Evolutionary conservation across 2,113 vertebrate genomes (phyloP).

Genomic region (Sigmodon hispidus): DNA sequence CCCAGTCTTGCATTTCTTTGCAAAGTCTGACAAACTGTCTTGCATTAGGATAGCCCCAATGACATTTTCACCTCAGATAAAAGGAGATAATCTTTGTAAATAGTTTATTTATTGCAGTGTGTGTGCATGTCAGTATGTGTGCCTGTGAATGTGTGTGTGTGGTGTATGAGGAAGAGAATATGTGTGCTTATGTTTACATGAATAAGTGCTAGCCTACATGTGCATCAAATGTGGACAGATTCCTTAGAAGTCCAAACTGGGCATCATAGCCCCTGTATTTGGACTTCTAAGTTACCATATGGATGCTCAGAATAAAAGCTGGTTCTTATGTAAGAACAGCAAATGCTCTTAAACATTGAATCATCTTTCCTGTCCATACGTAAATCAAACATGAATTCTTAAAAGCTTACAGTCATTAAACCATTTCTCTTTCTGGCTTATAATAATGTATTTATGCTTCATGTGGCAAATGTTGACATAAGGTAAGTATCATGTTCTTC

Average conservation of each 20-base stretch:
- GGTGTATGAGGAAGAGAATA: too few relatives aligned
- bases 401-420: neutral
- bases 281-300: neutral
- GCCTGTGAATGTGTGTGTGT: neutral
- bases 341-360: neutral
- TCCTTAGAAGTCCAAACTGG: neutral
- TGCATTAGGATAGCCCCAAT: neutral
- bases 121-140: neutral
- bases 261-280: neutral
- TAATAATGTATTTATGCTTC: neutral
- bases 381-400: neutral
- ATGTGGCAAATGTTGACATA: neutral
- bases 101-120: neutral
- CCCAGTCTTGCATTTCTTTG: neutral
- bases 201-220: neutral
- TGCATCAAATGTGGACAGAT: neutral
- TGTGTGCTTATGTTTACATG: too few relatives aligned
- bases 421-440: neutral
- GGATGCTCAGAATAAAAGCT: neutral
- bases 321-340: neutral
- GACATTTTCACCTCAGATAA: neutral
- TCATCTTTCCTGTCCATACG: neutral
- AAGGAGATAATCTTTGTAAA: neutral
- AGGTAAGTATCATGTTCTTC: neutral
- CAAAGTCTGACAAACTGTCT: neutral